Base-by-base conservation (phyloP, 92 coral and sea anemone genomes). In the Actinostola sp. region DNA sequence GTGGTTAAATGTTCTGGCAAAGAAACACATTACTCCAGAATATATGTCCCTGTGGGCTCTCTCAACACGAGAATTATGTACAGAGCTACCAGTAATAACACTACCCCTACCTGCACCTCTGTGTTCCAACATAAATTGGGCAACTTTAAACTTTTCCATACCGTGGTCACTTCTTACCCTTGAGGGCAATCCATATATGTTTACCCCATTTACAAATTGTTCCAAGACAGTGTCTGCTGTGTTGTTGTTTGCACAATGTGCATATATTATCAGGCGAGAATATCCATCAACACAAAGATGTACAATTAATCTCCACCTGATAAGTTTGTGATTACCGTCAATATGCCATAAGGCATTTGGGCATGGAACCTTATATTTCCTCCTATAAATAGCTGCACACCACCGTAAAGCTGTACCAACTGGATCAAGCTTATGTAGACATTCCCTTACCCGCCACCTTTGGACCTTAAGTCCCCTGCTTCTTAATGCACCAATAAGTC, bases 361-460 rank as follows among this genome's bases (percentile, higher is more conserved):
- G 53, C 86, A 72, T 3, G 93, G 86, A 41, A 88, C 93, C 78
- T 43, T 73, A 31, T 83, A 88, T 72, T 87, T 86, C 23, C 83
- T 72, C 29, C 68, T 58, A 66, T 86, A 52, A 63, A 82, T 76
- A 26, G 75, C 56, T 82, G 75, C 63, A 65, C 88, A 51, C 82
- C 92, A 82, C 8, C 92, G 82, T 36, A 87, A 73, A 16, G 92
- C 88, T 66, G 82, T 75, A 21, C 82, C 88, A 50, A 87, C 79
- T 54, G 85, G 85, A 72, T 82, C 92, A 71, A 77, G 54, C 9
- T 75, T 54, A 1, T 72, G 78, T 17, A 87, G 50, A 51, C 92
- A 87, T 12, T 77, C 81, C 50, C 78, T 87, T 14, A 87, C 75
- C 65, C 88, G 64, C 70, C 81, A 63, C 61, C 92, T 81, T 54